phyloP scores from a whole-genome alignment of 2,888 invertebrate species.

The Gastrophysa polygoni region DNA sequence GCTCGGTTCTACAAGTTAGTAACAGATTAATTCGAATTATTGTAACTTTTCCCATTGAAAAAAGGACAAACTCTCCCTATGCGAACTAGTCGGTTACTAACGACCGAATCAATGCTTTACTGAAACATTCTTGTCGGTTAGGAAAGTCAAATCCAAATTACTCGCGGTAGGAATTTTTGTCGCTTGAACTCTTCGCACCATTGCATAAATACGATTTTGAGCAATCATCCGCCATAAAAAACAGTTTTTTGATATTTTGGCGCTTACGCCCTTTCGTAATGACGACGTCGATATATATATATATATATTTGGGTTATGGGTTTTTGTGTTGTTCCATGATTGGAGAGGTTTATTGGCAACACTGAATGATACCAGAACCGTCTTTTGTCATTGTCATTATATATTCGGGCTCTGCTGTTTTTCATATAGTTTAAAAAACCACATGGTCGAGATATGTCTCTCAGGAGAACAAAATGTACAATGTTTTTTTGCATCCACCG shows the following conservation, averaged over 20 bases:
- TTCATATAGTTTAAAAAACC: too few relatives aligned
- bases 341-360: too few relatives aligned
- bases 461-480: too few relatives aligned
- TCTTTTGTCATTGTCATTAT: too few relatives aligned
- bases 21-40: not conserved
- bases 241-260: constrained; percentile 1
- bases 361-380: too few relatives aligned
- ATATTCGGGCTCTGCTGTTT: too few relatives aligned
- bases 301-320: too few relatives aligned
- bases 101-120: not conserved
- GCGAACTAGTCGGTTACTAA: constrained; percentile 10
- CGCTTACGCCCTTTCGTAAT: not conserved
- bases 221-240: not conserved
- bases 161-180: not conserved
- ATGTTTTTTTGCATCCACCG: too few relatives aligned
- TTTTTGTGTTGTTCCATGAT: too few relatives aligned
- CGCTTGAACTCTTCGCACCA: not conserved
- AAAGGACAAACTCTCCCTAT: constrained; percentile 3
- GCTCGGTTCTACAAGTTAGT: not conserved
- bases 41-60: not conserved
- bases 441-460: too few relatives aligned
- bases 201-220: not conserved
- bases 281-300: constrained; percentile 3
- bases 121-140: not conserved
- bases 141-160: constrained; percentile 2